Evolutionary conservation across 1,140 invertebrate species (phyloP), one percentile per base, ranked within the genome.

Genomic region (Philaenus spumarius): DNA sequence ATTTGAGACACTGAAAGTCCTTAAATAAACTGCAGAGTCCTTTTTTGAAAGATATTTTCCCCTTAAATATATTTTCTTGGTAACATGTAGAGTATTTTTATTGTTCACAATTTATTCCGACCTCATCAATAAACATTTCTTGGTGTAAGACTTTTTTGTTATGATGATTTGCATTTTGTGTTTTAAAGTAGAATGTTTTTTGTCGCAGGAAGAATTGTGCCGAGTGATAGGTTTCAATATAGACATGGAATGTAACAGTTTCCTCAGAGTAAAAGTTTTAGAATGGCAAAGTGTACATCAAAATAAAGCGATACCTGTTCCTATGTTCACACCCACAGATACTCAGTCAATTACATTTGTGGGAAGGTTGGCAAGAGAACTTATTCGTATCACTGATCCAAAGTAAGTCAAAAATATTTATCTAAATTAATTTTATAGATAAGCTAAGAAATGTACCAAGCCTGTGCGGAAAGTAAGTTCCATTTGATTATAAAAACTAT

Each of bases 211-310:
- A 61, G 66, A 69, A 80, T 81, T 95, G 34, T 87, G 89, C 7
- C 82, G 93, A 34, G 93, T 98, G 43, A 88, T 98, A 61, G 93
- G 89, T 68, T 93, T 90, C 68, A 94, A 91, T 71, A 89, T 97
- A 0, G 91, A 96, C 67, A 90, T 92, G 75, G 95, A 98, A 75
- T 94, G 89, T 69, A 93, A 93, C 72, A 82, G 82, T 48, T 90
- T 89, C 67, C 73, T 86, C 14, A 75, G 78, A 62, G 76, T 72
- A 40, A 80, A 78, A 66, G 75, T 87, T n/a, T 78, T 81, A 67
- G 82, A 85, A 51, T 87, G 82, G 75, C 78, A 88, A 67, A 88
- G 84, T 61, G 61, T 66, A 11, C 74, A 75, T 61, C 78, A 80
- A 62, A 79, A 65, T 26, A 67, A 69, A 45, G 73, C 76, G 22